phyloP scores from a whole-genome alignment of 2,113 vertebrate genomes.

The Oophaga pumilio region DNA sequence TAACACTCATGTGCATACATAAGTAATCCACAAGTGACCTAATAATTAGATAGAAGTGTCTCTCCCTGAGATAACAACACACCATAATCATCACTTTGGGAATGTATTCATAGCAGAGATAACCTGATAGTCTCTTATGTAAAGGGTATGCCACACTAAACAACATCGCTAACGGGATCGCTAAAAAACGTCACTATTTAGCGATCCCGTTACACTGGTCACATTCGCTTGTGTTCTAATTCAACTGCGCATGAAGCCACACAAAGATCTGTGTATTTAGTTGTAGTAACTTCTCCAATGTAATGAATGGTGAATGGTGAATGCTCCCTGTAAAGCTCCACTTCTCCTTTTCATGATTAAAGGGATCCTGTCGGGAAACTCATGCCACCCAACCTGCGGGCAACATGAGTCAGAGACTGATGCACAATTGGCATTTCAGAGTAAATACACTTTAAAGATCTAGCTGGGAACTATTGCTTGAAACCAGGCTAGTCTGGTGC shows the following conservation, averaged over 20 bases:
- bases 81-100: background rate
- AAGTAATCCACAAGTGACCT: slow-evolving; percentile 4
- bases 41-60: background rate
- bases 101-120: slow-evolving; percentile 8
- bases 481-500: too few relatives aligned
- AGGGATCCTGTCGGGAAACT: background rate
- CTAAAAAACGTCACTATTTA: too few relatives aligned
- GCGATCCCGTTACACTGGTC: too few relatives aligned
- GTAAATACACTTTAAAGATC: too few relatives aligned
- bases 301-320: background rate
- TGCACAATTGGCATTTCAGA: too few relatives aligned
- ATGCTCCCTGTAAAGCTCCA: background rate
- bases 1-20: slow-evolving; percentile 24
- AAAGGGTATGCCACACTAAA: too few relatives aligned
- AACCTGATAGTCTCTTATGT: slow-evolving; percentile 5
- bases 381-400: too few relatives aligned
- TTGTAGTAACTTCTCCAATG: background rate
- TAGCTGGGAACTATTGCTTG: too few relatives aligned
- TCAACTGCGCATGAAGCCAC: background rate
- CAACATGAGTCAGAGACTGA: too few relatives aligned
- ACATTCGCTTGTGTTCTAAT: background rate
- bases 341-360: background rate
- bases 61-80: background rate
- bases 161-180: too few relatives aligned
- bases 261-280: background rate